These are phyloP conservation scores for Zygaena filipendulae DNA, from an alignment of 2,888 invertebrate genomes.

Conservation along the genomic window DNA sequence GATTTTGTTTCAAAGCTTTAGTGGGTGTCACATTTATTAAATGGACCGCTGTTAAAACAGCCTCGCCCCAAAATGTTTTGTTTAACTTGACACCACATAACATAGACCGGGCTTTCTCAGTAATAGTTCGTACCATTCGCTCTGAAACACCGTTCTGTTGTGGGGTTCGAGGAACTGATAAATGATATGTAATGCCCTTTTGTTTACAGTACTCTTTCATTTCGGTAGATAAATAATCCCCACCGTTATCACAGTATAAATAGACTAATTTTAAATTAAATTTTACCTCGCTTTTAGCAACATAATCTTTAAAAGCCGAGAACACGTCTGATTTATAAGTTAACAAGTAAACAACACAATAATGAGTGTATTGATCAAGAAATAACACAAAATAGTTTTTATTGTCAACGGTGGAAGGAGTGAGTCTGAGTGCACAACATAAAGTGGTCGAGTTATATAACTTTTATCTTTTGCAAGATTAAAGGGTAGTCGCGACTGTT, in stretches of 20 bases:
- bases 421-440: conserved; percentile 27
- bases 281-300: conserved; percentile 19
- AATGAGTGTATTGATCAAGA: conserved; percentile 30
- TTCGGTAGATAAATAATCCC: conserved; percentile 25
- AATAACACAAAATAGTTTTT: conserved; percentile 27
- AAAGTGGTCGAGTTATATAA: conserved; percentile 24
- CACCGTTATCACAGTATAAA: conserved; percentile 26
- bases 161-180: conserved; percentile 33
- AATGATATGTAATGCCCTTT: conserved; percentile 15
- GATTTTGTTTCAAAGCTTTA: conserved; percentile 20
- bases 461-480: conserved; percentile 17
- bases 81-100: conserved; percentile 22
- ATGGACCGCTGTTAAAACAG: conserved; percentile 28
- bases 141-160: conserved; percentile 34
- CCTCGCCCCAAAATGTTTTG: conserved; percentile 32
- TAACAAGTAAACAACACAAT: conserved; percentile 24
- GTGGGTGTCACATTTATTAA: conserved; percentile 31
- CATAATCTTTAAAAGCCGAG: conserved; percentile 18
- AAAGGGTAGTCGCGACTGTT: conserved; percentile 30
- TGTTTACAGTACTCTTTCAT: conserved; percentile 19
- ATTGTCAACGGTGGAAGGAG: conserved; percentile 23
- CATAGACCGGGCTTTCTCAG: conserved; percentile 30
- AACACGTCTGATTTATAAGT: conserved; percentile 25
- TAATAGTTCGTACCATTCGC: conserved; percentile 29
- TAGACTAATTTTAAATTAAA: conserved; percentile 24